Percentiles rank a stretch among this genome's conserved stretches.
Conservation (phyloP, 2,888 invertebrate species). For the Ochropleura plecta region DNA sequence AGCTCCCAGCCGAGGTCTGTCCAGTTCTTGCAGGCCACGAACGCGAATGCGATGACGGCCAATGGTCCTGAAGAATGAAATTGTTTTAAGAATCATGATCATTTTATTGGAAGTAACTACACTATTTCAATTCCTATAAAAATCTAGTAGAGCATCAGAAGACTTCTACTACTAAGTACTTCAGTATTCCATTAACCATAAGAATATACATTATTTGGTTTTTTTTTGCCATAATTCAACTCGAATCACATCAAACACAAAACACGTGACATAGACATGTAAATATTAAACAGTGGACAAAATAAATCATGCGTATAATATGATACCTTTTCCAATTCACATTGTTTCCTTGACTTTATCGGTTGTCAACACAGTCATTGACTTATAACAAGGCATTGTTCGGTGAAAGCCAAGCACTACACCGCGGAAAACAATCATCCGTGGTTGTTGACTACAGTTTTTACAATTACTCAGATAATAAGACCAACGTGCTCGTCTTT, state of each 20-base stretch:
- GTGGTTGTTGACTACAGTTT: slow-evolving; percentile 70
- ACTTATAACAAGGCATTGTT: slow-evolving; percentile 79
- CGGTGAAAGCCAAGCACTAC: slow-evolving; percentile 71
- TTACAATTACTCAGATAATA: slow-evolving; percentile 71
- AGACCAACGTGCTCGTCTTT: slow-evolving; percentile 63
- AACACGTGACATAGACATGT: slow-evolving; percentile 40
- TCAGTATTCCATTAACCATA: not conserved
- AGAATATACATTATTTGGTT: not conserved
- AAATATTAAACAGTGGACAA: slow-evolving; percentile 47
- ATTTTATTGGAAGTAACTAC: not conserved
- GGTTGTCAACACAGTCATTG: slow-evolving; percentile 65
- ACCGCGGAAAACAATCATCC: slow-evolving; percentile 73
- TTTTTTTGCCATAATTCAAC: not conserved
- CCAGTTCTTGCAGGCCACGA: slow-evolving; percentile 96
- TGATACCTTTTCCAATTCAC: slow-evolving; percentile 58
- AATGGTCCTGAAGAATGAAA: slow-evolving; percentile 93
- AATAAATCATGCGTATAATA: slow-evolving; percentile 50
- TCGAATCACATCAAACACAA: not conserved
- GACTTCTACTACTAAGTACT: not conserved
- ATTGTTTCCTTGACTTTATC: slow-evolving; percentile 70
- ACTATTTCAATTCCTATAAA: not conserved
- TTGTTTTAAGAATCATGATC: slow-evolving; percentile 2
- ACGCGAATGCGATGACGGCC: slow-evolving; percentile 95
- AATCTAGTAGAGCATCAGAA: not conserved
- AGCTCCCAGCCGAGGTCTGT: slow-evolving; percentile 95